phyloP scores from a whole-genome alignment of 2,888 invertebrate genomes.

The Cryptocephalus primarius region DNA sequence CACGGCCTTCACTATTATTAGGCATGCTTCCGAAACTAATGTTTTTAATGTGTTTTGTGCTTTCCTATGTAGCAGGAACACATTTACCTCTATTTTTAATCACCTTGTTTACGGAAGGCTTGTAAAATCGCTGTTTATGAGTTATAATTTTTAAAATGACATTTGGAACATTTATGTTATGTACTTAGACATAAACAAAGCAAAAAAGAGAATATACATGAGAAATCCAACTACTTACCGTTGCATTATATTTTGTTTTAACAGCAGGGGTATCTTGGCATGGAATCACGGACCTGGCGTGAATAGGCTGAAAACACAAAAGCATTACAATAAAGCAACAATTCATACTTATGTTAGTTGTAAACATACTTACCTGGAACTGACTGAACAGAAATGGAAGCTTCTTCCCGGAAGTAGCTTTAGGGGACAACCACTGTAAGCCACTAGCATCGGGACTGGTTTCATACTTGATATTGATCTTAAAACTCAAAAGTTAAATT shows the following conservation, averaged over 20 bases:
- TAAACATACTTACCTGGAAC: conserved; percentile 48
- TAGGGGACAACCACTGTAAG: conserved; percentile 78
- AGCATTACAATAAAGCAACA: not conserved
- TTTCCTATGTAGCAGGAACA: no score
- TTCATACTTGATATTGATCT: conserved; percentile 58
- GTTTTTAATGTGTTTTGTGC: no score
- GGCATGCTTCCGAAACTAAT: no score
- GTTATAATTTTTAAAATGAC: no score
- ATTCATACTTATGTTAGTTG: not conserved
- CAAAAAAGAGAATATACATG: no score
- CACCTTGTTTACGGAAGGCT: no score
- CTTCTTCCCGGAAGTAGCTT: conserved; percentile 78
- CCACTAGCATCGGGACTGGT: conserved; percentile 72
- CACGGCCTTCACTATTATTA: no score
- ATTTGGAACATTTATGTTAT: no score
- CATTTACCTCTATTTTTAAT: no score
- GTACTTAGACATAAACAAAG: no score
- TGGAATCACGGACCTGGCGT: conserved; percentile 80
- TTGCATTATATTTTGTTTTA: conserved; percentile 64
- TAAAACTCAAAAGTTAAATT: conserved; percentile 35
- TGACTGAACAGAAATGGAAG: conserved; percentile 81
- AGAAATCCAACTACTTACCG: conserved; percentile 29
- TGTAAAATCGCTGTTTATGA: no score
- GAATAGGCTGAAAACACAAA: conserved; percentile 55
- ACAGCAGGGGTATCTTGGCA: conserved; percentile 89